A percentile compares a stretch with the other conserved stretches of the same genome.
phyloP scores from a whole-genome alignment of 2,113 vertebrate species.

The Verasper variegatus region DNA sequence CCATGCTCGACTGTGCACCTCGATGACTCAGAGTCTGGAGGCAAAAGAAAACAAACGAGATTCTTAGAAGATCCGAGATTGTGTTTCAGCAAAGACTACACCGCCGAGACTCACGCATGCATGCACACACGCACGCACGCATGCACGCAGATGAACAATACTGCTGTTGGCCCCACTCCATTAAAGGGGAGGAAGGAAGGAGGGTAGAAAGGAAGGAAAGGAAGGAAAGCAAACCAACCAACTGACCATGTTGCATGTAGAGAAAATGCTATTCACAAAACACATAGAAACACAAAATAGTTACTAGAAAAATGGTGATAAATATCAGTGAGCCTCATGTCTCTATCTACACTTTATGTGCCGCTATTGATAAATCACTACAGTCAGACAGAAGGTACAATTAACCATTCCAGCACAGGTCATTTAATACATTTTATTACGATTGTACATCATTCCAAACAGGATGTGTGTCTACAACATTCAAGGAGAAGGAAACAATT shows the following conservation, averaged over 20 bases:
- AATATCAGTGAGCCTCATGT: neutral
- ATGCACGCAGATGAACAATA: neutral
- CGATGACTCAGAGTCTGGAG: conserved; percentile 19
- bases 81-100: conserved; percentile 13
- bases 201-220: neutral
- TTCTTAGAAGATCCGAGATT: conserved; percentile 36
- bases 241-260: neutral
- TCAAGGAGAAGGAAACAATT: too few relatives aligned
- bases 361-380: neutral
- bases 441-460: neutral
- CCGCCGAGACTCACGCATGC: neutral
- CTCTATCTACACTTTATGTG: neutral
- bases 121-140: too few relatives aligned
- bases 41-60: conserved; percentile 46
- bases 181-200: neutral
- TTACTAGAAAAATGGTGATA: neutral
- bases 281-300: neutral
- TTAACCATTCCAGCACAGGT: neutral
- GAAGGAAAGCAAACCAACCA: neutral
- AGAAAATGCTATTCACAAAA: too few relatives aligned
- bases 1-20: conserved; percentile 11
- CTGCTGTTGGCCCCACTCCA: neutral
- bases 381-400: neutral
- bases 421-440: neutral
- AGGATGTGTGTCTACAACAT: too few relatives aligned